phyloP scores from a whole-genome alignment of 2,113 vertebrate species.

The Strix aluco region DNA sequence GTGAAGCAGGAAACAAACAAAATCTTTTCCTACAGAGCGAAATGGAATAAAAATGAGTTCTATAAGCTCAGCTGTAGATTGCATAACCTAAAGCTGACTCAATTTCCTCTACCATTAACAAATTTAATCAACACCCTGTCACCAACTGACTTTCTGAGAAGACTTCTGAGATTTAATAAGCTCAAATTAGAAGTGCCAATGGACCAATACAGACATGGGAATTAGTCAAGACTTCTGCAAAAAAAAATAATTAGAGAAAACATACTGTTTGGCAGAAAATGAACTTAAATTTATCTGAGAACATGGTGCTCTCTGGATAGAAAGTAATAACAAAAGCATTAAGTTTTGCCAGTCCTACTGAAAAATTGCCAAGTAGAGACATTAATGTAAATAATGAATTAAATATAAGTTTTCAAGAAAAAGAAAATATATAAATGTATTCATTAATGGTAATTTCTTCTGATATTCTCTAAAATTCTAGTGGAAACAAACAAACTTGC shows the following conservation, averaged over 20 bases:
- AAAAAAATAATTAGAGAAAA: background rate
- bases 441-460: background rate
- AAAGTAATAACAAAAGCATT: background rate
- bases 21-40: background rate
- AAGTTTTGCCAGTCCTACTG: background rate
- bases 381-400: background rate
- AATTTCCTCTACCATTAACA: constrained; percentile 1
- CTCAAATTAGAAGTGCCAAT: background rate
- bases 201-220: background rate
- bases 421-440: background rate
- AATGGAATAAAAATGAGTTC: background rate
- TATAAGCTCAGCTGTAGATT: background rate
- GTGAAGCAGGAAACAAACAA: background rate
- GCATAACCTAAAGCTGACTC: background rate
- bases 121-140: constrained; percentile 18
- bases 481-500: background rate
- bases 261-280: background rate
- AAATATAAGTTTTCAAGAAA: background rate
- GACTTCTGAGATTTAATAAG: constrained; percentile 7
- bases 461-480: background rate
- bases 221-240: background rate
- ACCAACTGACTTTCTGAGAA: background rate
- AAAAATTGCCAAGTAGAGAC: background rate
- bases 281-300: background rate
- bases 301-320: background rate